Conservation (phyloP, 2,113 vertebrate species). For the Aphelocoma coerulescens region DNA sequence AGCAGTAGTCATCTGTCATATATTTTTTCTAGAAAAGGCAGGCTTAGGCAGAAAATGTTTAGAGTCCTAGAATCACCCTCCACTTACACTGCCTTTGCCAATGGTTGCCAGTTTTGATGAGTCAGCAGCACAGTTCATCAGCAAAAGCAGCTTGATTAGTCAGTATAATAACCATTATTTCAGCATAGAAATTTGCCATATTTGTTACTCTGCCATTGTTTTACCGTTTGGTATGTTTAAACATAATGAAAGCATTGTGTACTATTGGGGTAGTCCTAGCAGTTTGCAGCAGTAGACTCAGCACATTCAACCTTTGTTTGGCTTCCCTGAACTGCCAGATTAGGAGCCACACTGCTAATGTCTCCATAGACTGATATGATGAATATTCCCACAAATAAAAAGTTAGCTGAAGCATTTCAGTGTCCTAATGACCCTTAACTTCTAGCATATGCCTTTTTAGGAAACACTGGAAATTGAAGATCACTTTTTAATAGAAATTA, state of each 20-base stretch:
- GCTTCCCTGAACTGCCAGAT: not conserved
- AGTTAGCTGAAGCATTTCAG: not conserved
- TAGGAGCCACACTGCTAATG: not conserved
- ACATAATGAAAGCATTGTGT: not conserved
- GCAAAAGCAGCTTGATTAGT: not conserved
- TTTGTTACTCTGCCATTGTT: constrained; percentile 11
- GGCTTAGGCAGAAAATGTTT: not conserved
- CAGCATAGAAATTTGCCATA: not conserved
- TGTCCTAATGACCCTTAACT: not conserved
- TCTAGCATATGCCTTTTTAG: not conserved
- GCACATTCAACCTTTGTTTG: not conserved
- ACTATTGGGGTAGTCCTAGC: not conserved
- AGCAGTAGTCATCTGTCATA: not conserved
- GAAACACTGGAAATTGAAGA: not conserved
- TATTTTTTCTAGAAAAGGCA: not conserved
- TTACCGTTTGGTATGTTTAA: constrained; percentile 21
- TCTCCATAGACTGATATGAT: not conserved
- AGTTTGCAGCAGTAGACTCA: not conserved
- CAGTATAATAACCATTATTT: not conserved
- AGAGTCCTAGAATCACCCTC: not conserved
- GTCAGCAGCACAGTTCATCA: not conserved
- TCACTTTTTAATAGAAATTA: not conserved
- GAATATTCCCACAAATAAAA: not conserved
- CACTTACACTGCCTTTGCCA: not conserved
- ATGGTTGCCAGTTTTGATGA: not conserved